Percentiles rank a stretch among this genome's conserved stretches.
Evolutionary conservation across 2,113 vertebrate species (phyloP).

Genomic region (Dromiciops gliroides): DNA sequence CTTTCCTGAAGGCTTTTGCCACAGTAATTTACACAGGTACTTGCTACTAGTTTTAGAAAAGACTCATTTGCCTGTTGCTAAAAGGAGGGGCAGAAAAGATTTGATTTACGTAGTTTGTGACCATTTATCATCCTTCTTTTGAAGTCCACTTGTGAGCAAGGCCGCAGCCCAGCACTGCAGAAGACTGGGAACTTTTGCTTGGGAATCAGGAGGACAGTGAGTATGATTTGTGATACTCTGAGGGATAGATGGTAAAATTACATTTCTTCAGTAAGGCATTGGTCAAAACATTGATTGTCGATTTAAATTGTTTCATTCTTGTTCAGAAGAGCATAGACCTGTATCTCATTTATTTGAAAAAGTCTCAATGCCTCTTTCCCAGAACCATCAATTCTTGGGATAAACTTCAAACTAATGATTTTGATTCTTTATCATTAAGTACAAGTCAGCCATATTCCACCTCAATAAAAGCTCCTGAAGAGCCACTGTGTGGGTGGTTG

Average conservation of each 20-base stretch:
- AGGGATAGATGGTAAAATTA: neutral
- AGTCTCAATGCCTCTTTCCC: neutral
- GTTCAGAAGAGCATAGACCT: neutral
- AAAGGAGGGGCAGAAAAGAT: neutral
- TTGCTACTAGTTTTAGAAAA: conserved; percentile 7
- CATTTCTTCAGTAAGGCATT: neutral
- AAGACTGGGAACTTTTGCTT: neutral
- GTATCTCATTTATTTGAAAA: neutral
- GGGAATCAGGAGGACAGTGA: conserved; percentile 36
- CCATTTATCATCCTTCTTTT: neutral
- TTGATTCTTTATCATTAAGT: neutral
- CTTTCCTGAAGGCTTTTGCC: conserved; percentile 19
- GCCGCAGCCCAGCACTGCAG: neutral
- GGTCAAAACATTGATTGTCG: neutral
- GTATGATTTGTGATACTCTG: neutral
- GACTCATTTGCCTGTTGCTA: neutral
- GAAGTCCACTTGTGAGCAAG: neutral
- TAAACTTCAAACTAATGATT: neutral
- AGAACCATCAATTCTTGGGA: neutral
- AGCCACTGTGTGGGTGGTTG: neutral
- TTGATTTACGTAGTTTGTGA: neutral
- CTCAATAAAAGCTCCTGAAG: neutral
- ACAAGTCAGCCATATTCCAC: neutral
- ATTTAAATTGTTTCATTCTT: conserved; percentile 27
- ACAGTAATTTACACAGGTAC: neutral